These are phyloP conservation scores for Corella eumyota DNA, from an alignment of 23 tunicate species.

Conservation along the genomic window DNA sequence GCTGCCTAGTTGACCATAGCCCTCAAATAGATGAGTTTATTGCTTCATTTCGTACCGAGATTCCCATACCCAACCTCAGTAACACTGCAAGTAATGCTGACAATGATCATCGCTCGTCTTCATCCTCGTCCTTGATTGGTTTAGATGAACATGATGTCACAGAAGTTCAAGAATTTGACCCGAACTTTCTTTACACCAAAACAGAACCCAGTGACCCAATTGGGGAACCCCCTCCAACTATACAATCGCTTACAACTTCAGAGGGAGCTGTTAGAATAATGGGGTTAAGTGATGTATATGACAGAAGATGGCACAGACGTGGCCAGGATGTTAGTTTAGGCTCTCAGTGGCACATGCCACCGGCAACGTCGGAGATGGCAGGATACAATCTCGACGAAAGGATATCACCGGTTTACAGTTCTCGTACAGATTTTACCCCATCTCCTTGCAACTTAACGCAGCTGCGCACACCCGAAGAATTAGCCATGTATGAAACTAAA, in stretches of 20 bases:
- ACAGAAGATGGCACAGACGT: slow-evolving; percentile 40
- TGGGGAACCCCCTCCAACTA: slow-evolving; percentile 4
- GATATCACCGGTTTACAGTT: no score
- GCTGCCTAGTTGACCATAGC: not conserved
- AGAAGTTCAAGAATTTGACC: not conserved
- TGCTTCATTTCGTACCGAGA: slow-evolving; percentile 19
- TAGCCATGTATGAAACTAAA: no score
- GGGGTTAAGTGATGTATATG: slow-evolving; percentile 1
- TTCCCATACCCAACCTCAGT: no score
- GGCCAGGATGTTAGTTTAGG: slow-evolving; percentile 74
- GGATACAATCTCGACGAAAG: no score
- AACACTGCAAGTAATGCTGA: slow-evolving; percentile 4
- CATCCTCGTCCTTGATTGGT: slow-evolving; percentile 32
- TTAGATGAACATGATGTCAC: slow-evolving; percentile 24
- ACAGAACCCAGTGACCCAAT: not conserved
- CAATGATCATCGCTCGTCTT: slow-evolving; percentile 27
- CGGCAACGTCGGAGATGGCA: not conserved
- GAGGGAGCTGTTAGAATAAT: slow-evolving; percentile 13
- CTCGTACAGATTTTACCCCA: no score
- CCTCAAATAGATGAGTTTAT: slow-evolving; percentile 21
- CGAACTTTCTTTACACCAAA: no score
- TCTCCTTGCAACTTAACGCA: no score
- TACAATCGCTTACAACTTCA: slow-evolving; percentile 30
- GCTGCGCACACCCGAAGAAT: no score
- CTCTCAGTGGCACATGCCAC: slow-evolving; percentile 16